Conservation (phyloP, 2,888 invertebrate species). For the Agriopis aurantiaria region DNA sequence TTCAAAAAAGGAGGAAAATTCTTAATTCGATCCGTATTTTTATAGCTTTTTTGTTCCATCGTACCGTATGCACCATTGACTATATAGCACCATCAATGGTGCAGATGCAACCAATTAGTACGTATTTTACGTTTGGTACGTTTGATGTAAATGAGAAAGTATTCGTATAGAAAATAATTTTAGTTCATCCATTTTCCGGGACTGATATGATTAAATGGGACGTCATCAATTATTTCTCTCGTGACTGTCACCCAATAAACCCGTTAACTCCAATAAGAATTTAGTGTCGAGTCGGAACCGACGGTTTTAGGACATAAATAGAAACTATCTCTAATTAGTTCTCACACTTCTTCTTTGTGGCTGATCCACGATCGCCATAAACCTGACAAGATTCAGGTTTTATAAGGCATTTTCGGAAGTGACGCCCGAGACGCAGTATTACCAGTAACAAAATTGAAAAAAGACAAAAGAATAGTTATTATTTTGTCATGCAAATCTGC, state of each 20-base stretch:
- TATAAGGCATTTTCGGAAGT: slow-evolving; percentile 43
- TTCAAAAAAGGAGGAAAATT: no score
- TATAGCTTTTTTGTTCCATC: no score
- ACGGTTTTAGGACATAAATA: slow-evolving; percentile 45
- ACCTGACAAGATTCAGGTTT: slow-evolving; percentile 50
- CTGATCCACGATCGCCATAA: slow-evolving; percentile 54
- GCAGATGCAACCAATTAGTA: no score
- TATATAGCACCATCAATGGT: no score
- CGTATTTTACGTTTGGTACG: no score
- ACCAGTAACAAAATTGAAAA: slow-evolving; percentile 14
- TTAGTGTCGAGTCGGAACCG: slow-evolving; percentile 36
- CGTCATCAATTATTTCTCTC: slow-evolving; percentile 2
- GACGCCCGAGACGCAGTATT: slow-evolving; percentile 5
- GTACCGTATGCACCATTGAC: no score
- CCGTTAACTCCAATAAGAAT: slow-evolving; percentile 36
- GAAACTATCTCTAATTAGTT: slow-evolving; percentile 60
- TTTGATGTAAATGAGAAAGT: no score
- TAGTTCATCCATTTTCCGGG: background rate
- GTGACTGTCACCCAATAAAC: slow-evolving; percentile 38
- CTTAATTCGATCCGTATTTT: no score
- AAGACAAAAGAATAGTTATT: no score
- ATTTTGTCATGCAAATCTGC: no score
- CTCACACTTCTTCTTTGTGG: slow-evolving; percentile 56
- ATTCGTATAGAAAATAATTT: no score
- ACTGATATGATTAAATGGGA: background rate